Percentiles rank a stretch among this genome's conserved stretches.
phyloP scores from a whole-genome alignment of 35 echinoderm and acorn worm genomes.

The Ophiothrix spiculata region DNA sequence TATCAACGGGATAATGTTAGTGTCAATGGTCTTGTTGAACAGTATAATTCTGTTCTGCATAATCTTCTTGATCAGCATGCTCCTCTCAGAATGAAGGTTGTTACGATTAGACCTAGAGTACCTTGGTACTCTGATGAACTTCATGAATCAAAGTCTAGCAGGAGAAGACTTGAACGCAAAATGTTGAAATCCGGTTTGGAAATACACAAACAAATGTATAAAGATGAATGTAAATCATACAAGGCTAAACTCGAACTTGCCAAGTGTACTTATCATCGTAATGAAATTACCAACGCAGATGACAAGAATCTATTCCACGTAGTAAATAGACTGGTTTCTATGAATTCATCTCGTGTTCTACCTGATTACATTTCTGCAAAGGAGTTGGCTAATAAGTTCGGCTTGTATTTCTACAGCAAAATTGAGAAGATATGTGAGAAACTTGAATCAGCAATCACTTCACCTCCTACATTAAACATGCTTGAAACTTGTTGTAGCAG shows the following conservation, averaged over 20 bases:
- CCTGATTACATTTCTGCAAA: conserved; percentile 9
- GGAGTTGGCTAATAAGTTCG: conserved; percentile 45
- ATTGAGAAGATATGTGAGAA: not conserved
- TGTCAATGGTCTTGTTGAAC: not conserved
- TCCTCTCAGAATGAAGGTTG: not conserved
- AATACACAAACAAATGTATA: not conserved
- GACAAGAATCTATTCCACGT: conserved; percentile 36
- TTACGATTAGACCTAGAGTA: conserved; percentile 13
- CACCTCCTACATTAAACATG: not conserved
- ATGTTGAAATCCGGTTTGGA: conserved; percentile 16
- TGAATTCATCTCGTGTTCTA: not conserved
- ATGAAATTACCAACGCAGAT: conserved; percentile 27
- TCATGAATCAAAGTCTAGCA: conserved; percentile 33
- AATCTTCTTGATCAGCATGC: conserved; percentile 35
- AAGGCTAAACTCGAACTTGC: conserved; percentile 15
- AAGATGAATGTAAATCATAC: conserved; percentile 29
- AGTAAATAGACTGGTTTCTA: not conserved
- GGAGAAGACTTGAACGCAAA: conserved; percentile 19
- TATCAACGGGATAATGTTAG: too few relatives aligned
- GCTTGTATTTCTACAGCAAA: conserved; percentile 31
- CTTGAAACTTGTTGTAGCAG: not conserved
- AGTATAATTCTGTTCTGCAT: conserved; percentile 3
- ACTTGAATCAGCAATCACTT: not conserved
- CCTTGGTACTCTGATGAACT: conserved; percentile 9
- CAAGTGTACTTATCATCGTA: conserved; percentile 23